phyloP scores from a whole-genome alignment of 2,888 invertebrate genomes.

The Trisateles emortualis region DNA sequence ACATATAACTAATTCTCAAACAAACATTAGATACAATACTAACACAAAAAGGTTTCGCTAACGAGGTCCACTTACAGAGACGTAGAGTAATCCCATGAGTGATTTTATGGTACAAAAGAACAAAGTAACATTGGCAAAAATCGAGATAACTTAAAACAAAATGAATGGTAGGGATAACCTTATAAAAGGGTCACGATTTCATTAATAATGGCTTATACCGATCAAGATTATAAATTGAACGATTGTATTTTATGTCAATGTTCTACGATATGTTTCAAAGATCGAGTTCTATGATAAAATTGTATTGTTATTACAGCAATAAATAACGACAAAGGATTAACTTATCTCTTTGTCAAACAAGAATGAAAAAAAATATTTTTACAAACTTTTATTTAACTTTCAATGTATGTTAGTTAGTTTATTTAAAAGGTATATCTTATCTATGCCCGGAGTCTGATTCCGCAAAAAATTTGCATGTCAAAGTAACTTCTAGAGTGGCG shows the following conservation, averaged over 20 bases:
- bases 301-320: not conserved
- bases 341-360: not conserved
- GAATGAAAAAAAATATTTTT: no score
- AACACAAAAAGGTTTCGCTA: not conserved
- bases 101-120: conserved; percentile 9
- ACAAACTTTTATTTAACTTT: no score
- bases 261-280: not conserved
- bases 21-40: not conserved
- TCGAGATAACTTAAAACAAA: not conserved
- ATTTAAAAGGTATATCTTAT: no score
- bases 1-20: no score
- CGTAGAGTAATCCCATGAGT: not conserved
- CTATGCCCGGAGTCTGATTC: no score
- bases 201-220: conserved; percentile 13
- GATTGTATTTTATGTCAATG: conserved; percentile 6
- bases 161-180: conserved; percentile 21
- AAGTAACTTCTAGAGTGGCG: no score
- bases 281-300: not conserved
- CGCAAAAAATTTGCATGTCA: no score
- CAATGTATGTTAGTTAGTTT: no score
- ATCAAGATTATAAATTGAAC: conserved; percentile 5
- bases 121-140: conserved; percentile 12
- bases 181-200: conserved; percentile 16
- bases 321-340: not conserved
- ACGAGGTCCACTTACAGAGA: not conserved